These are phyloP conservation scores for Congeria kusceri DNA, from an alignment of 2,888 invertebrate species.

Conservation along the genomic window DNA sequence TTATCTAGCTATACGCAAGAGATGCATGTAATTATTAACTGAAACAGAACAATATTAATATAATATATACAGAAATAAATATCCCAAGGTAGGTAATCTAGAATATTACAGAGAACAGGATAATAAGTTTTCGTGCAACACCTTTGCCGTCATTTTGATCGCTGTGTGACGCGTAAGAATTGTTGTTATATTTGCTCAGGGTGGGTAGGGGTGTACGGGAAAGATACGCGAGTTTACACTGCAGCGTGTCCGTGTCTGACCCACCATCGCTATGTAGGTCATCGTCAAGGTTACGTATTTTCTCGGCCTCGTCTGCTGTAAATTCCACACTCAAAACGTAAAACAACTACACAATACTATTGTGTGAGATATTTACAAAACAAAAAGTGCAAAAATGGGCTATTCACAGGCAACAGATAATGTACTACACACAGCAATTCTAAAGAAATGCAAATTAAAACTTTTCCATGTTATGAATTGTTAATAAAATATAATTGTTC, in stretches of 20 bases:
- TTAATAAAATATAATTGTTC: too few relatives aligned
- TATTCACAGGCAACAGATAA: too few relatives aligned
- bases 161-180: too few relatives aligned
- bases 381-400: too few relatives aligned
- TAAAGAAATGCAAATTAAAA: too few relatives aligned
- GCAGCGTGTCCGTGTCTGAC: conserved; percentile 62
- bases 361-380: too few relatives aligned
- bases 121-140: too few relatives aligned
- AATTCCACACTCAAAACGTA: not conserved
- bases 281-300: conserved; percentile 50
- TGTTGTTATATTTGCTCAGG: conserved; percentile 15
- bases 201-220: conserved; percentile 44
- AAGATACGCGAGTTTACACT: conserved; percentile 58
- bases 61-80: not conserved
- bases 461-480: too few relatives aligned
- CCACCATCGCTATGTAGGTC: conserved; percentile 61
- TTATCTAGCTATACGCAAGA: too few relatives aligned
- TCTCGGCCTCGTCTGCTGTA: conserved; percentile 58
- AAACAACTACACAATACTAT: not conserved
- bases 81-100: not conserved
- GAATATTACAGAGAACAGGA: not conserved
- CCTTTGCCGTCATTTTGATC: too few relatives aligned
- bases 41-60: not conserved
- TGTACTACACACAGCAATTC: too few relatives aligned
- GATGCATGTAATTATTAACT: too few relatives aligned